Evolutionary conservation across 1,140 invertebrate species (phyloP).

Genomic region (Chironomus striatipennis): DNA sequence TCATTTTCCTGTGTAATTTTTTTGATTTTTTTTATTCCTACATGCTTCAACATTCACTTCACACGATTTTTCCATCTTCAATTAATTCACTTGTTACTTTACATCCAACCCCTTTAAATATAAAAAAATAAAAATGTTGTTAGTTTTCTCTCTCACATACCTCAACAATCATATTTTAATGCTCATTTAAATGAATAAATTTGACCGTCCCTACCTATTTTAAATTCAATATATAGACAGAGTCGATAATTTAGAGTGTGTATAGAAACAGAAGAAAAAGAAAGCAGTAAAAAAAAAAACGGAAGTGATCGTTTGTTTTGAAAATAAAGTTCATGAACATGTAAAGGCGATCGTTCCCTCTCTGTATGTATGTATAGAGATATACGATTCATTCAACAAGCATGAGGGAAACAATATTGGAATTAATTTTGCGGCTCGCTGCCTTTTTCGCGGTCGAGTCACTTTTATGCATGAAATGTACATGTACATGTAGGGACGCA

Average conservation of each 20-base stretch:
- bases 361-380: too few species aligned
- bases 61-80: conserved; percentile 19
- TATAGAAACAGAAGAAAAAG: background rate
- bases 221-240: background rate
- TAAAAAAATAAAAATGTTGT: background rate
- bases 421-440: conserved; percentile 6
- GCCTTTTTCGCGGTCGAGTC: conserved; percentile 21
- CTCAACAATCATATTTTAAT: background rate
- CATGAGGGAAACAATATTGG: conserved; percentile 16
- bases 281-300: background rate
- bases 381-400: background rate
- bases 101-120: background rate
- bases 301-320: background rate
- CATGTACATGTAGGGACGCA: background rate
- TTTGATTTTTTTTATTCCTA: background rate
- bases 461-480: background rate
- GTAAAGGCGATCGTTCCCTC: background rate
- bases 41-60: background rate
- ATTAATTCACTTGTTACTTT: background rate
- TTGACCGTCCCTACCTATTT: background rate
- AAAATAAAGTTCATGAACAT: background rate
- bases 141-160: background rate
- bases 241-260: too few species aligned
- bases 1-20: background rate
- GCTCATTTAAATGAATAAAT: conserved; percentile 20